Conservation (phyloP, 2,888 invertebrate species). For the Mimas tiliae region DNA sequence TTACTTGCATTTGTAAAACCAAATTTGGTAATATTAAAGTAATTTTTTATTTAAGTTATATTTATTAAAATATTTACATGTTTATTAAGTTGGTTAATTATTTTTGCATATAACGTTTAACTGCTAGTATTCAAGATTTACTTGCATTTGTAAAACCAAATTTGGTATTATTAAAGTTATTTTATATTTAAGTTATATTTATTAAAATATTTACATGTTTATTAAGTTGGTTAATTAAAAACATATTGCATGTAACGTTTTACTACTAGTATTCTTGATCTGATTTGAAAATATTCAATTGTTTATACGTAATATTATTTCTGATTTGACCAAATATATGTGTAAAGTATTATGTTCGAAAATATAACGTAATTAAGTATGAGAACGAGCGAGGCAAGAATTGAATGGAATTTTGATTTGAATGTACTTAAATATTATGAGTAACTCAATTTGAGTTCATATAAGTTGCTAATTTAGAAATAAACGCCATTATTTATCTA, state of each 20-base stretch:
- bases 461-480: not conserved
- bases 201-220: not conserved
- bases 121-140: not conserved
- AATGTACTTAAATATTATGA: not conserved
- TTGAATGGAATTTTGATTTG: not conserved
- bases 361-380: no score
- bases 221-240: not conserved
- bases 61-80: slow-evolving; percentile 3
- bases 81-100: not conserved
- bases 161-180: not conserved
- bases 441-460: not conserved
- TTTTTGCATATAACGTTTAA: not conserved
- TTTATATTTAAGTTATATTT: not conserved
- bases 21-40: slow-evolving; percentile 10
- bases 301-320: no score
- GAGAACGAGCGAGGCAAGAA: no score
- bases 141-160: slow-evolving; percentile 23
- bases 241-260: no score
- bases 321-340: no score
- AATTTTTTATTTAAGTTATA: not conserved
- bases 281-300: no score
- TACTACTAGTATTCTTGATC: no score
- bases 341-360: no score
- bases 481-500: slow-evolving; percentile 13
- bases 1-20: slow-evolving; percentile 20